A percentile compares a stretch with the other conserved stretches of the same genome.
phyloP scores from a whole-genome alignment of 2,888 invertebrate genomes.

The Dynastes hyllus region DNA sequence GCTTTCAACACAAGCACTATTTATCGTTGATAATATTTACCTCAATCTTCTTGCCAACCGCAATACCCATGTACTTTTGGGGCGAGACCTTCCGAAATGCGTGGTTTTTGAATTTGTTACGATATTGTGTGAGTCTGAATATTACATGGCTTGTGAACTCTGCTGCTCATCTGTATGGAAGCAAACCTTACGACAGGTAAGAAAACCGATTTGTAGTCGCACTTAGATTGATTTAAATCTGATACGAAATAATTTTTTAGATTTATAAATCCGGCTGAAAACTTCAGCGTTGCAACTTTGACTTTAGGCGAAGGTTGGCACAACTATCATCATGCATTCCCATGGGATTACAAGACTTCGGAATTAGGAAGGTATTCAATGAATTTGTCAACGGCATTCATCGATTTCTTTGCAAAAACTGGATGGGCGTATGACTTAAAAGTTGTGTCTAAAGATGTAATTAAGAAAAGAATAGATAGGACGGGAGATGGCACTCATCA shows the following conservation, averaged over 20 bases:
- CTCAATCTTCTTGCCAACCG: constrained; percentile 86
- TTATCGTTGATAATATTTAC: constrained; percentile 82
- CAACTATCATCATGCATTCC: constrained; percentile 91
- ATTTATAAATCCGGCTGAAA: constrained; percentile 47
- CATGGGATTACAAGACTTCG: constrained; percentile 90
- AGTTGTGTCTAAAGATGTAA: constrained; percentile 81
- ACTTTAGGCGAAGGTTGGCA: constrained; percentile 89
- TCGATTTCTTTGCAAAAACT: constrained; percentile 86
- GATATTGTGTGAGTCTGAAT: constrained; percentile 87
- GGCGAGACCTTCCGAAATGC: constrained; percentile 80
- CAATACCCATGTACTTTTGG: constrained; percentile 85
- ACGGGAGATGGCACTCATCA: constrained; percentile 85
- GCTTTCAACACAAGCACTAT: constrained; percentile 92
- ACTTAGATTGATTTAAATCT: too few species aligned
- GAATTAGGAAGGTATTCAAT: constrained; percentile 83
- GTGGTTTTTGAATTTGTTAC: constrained; percentile 82
- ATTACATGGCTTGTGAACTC: constrained; percentile 94
- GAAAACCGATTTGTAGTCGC: too few species aligned
- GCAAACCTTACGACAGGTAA: constrained; percentile 83
- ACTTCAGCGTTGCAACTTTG: constrained; percentile 75
- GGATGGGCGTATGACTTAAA: constrained; percentile 93
- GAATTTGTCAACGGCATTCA: constrained; percentile 85
- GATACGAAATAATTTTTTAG: constrained; percentile 6
- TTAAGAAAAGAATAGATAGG: constrained; percentile 80
- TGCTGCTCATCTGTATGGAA: constrained; percentile 88